Conservation (phyloP, 2,797 vertebrate genomes). For the Rhynchotus rufescens region DNA sequence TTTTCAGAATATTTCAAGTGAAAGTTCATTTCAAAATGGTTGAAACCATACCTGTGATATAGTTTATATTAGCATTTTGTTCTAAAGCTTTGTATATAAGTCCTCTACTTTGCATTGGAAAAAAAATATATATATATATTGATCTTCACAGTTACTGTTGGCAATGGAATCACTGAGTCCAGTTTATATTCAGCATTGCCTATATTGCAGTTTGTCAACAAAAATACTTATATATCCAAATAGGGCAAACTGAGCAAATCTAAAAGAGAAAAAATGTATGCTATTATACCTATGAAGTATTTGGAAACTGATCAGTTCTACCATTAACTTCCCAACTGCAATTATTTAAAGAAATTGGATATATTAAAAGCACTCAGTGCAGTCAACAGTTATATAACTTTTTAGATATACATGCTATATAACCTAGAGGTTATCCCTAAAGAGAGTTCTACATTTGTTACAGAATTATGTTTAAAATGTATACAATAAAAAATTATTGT, state of each 20-base stretch:
- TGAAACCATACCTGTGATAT: neutral
- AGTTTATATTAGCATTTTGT: neutral
- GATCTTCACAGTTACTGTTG: neutral
- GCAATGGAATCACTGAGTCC: neutral
- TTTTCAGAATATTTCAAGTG: neutral
- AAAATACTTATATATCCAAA: neutral
- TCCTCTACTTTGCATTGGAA: neutral
- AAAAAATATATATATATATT: neutral
- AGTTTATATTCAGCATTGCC: neutral
- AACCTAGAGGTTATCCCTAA: neutral
- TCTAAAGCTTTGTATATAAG: neutral
- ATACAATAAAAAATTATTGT: conserved; percentile 14
- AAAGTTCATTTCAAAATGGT: neutral
- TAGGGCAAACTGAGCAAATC: neutral
- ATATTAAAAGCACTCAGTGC: neutral
- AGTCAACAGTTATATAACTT: neutral
- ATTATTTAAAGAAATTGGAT: neutral
- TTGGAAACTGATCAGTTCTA: neutral
- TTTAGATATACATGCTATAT: neutral
- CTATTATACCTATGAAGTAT: neutral
- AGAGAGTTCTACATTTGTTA: neutral
- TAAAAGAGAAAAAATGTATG: neutral
- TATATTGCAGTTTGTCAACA: neutral
- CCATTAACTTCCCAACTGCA: neutral
- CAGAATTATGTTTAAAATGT: neutral